Evolutionary conservation across 2,888 invertebrate species (phyloP).

Genomic region (Anodontia alba): DNA sequence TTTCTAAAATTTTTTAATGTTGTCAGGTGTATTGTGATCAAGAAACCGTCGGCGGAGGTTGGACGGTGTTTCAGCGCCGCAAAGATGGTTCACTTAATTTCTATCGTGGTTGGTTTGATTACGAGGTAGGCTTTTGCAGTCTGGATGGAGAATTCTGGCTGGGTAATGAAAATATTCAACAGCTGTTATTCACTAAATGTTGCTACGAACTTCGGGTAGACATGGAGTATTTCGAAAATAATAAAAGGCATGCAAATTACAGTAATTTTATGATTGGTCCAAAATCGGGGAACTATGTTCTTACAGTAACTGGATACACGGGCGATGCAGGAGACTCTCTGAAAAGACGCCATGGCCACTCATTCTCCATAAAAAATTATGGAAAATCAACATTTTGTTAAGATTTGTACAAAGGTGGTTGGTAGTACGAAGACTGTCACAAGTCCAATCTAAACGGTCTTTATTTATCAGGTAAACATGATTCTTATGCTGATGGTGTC

Average conservation of each 20-base stretch:
- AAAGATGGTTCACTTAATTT: conserved; percentile 43
- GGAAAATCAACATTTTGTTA: conserved; percentile 53
- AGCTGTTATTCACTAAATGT: neutral
- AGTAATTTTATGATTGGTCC: conserved; percentile 27
- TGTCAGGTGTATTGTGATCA: conserved; percentile 51
- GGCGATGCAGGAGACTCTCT: conserved; percentile 22
- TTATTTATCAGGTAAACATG: conserved; percentile 72
- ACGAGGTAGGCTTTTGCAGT: conserved; percentile 45
- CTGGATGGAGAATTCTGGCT: conserved; percentile 41
- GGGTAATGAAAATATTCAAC: conserved; percentile 35
- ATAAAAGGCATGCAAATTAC: conserved; percentile 29
- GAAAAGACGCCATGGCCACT: neutral
- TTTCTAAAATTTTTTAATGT: neutral
- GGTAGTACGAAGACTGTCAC: conserved; percentile 76
- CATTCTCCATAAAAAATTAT: conserved; percentile 27
- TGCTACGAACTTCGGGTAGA: conserved; percentile 37
- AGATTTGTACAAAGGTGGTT: conserved; percentile 63
- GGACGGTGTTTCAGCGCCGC: conserved; percentile 59
- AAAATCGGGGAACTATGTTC: neutral
- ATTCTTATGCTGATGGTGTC: conserved; percentile 77
- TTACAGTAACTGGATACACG: conserved; percentile 7
- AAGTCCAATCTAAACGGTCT: conserved; percentile 78
- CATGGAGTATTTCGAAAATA: conserved; percentile 33
- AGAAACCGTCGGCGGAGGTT: conserved; percentile 57
- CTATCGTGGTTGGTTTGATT: conserved; percentile 38